Conservation (phyloP, 2,797 vertebrate genomes). For the Typhlichthys eigenmanni region DNA sequence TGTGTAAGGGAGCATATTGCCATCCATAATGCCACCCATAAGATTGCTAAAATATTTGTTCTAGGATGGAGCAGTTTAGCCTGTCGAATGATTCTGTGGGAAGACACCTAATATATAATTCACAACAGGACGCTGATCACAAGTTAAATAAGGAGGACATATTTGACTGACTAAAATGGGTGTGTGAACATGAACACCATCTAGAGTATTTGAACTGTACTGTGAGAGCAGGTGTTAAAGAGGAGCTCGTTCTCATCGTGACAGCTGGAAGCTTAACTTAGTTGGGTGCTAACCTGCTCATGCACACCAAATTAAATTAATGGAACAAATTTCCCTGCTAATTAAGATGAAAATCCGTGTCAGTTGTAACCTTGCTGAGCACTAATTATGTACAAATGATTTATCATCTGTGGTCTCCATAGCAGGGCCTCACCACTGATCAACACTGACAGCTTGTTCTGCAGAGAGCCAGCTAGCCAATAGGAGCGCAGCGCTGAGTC, state of each 20-base stretch:
- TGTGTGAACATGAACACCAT: too few species aligned
- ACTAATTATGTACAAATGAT: slow-evolving; percentile 99
- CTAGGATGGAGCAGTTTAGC: slow-evolving; percentile 19
- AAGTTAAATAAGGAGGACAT: neutral
- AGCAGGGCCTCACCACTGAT: slow-evolving; percentile 95
- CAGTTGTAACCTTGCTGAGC: slow-evolving; percentile 99
- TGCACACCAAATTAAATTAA: slow-evolving; percentile 99
- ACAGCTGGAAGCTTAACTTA: slow-evolving; percentile 99
- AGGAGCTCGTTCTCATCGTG: slow-evolving; percentile 86
- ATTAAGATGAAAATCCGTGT: slow-evolving; percentile 99
- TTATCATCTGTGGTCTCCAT: slow-evolving; percentile 97
- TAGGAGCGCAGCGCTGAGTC: slow-evolving; percentile 75
- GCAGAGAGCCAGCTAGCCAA: slow-evolving; percentile 79
- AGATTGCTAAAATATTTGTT: slow-evolving; percentile 46
- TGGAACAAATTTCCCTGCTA: slow-evolving; percentile 99
- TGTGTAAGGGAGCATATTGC: slow-evolving; percentile 43
- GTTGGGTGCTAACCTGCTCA: slow-evolving; percentile 92
- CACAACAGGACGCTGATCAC: neutral
- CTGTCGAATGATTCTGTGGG: neutral
- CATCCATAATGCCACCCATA: slow-evolving; percentile 33
- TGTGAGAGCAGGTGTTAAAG: too few species aligned
- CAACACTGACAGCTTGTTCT: slow-evolving; percentile 94
- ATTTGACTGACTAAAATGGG: too few species aligned
- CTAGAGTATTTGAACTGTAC: too few species aligned
- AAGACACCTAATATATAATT: too few species aligned